Evolutionary conservation across 2,888 invertebrate species (phyloP).

Genomic region (Erynnis tages): DNA sequence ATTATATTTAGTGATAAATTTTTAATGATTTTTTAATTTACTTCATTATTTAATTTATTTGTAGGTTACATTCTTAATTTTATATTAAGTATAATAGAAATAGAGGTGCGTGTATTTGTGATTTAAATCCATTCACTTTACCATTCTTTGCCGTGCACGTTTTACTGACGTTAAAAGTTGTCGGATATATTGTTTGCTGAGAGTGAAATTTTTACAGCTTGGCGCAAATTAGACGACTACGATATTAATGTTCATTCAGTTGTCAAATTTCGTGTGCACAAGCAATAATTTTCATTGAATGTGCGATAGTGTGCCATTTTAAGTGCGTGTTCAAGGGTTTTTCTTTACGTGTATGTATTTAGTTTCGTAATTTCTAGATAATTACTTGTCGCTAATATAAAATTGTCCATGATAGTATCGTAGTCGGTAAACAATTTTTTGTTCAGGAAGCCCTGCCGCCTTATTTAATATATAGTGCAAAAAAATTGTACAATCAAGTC

Average conservation of each 20-base stretch:
- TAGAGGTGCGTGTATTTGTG: not conserved
- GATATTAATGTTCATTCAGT: conserved; percentile 37
- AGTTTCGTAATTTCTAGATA: conserved; percentile 17
- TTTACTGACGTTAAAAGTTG: conserved; percentile 5
- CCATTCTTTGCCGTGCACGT: not conserved
- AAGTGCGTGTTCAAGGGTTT: conserved; percentile 12
- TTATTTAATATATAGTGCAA: conserved; percentile 5
- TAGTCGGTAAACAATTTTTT: conserved; percentile 2
- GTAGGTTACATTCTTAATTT: not conserved
- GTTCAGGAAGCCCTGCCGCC: conserved; percentile 5
- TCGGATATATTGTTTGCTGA: conserved; percentile 46
- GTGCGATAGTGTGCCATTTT: conserved; percentile 12
- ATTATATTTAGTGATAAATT: no score
- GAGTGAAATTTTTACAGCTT: conserved; percentile 59
- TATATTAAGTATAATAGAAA: no score
- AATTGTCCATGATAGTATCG: conserved; percentile 1
- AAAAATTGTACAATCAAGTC: conserved; percentile 9
- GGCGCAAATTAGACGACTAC: conserved; percentile 47
- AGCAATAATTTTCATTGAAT: conserved; percentile 8
- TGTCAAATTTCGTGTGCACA: conserved; percentile 35
- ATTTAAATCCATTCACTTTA: conserved; percentile 12
- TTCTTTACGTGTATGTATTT: not conserved
- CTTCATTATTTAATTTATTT: not conserved
- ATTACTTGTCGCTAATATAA: conserved; percentile 17
- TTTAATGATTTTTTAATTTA: no score